phyloP scores from a whole-genome alignment of 2,888 invertebrate genomes.

The Diplazon laetatorius region DNA sequence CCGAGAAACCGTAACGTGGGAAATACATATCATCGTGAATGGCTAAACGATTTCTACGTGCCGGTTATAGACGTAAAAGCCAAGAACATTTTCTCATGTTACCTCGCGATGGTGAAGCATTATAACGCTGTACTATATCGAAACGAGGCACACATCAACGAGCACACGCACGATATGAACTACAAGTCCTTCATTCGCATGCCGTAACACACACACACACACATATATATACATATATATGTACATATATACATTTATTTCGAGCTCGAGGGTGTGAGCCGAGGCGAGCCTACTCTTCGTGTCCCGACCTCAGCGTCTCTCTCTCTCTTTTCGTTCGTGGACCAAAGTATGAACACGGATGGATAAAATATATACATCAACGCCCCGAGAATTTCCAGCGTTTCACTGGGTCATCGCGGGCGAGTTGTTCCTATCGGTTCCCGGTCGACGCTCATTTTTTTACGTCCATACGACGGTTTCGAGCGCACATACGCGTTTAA shows the following conservation, averaged over 20 bases:
- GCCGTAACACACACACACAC: not conserved
- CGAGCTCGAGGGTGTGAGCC: constrained; percentile 34
- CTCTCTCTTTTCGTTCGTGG: not conserved
- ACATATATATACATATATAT: not conserved
- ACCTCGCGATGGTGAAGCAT: constrained; percentile 24
- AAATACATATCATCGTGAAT: constrained; percentile 59
- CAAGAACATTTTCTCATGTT: constrained; percentile 57
- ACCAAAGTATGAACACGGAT: constrained; percentile 1
- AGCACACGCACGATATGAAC: constrained; percentile 59
- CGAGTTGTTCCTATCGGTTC: constrained; percentile 53
- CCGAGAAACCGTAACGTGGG: constrained; percentile 63
- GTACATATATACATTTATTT: not conserved
- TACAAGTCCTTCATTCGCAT: constrained; percentile 29
- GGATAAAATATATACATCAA: constrained; percentile 27
- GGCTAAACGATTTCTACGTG: constrained; percentile 62
- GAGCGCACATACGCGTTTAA: constrained; percentile 28
- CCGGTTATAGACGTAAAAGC: constrained; percentile 50
- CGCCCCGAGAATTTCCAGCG: constrained; percentile 52
- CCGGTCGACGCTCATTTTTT: constrained; percentile 44
- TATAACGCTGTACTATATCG: constrained; percentile 19
- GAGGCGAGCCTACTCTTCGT: not conserved
- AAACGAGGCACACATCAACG: constrained; percentile 46
- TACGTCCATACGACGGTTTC: constrained; percentile 10
- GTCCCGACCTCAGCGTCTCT: not conserved
- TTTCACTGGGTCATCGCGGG: constrained; percentile 67